Evolutionary conservation across 2,888 invertebrate genomes (phyloP), one percentile per base, ranked within the genome.

Genomic region (Zhengitettix transpicula): DNA sequence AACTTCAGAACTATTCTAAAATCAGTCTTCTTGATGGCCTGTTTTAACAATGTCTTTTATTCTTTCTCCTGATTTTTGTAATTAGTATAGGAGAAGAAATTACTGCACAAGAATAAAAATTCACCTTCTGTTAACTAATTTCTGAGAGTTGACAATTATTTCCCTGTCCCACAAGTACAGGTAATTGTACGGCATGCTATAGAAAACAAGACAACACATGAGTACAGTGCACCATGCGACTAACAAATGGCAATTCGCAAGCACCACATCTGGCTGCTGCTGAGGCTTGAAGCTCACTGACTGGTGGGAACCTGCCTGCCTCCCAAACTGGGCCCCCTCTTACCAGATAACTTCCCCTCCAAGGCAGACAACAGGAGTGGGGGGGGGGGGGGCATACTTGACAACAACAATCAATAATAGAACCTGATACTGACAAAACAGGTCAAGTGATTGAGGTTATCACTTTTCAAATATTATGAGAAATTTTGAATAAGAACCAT

Each of bases 71-170:
- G 7, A 28, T 28, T 28, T 28, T 28, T 28, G 28, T 28, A 28
- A 28, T 28, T 28, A 28, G 28, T 5, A 28, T 28, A 7, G 28
- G 28, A 28, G 28, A n/a, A 40, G 41, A 28, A 55, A 55, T n/a
- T 41, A 40, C 55, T 55, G 55, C 41, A 53, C 53, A 1, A 40
- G n/a, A 12, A 40, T 7, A 7, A 55, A n/a, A n/a, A 40, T 74
- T 87, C 89, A 88, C 81, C 90, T 90, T 89, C 91, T 88, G 77
- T 91, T 91, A 70, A 91, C 90, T 72, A 91, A 80, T 79, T 91
- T 91, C 75, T 91, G 89, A 74, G 90, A 90, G 78, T 90, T 90
- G 79, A 91, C 84, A 77, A 91, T 87, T 76, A 91, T 90, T 79
- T 90, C 89, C 78, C 87, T 85, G 78, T 89, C 90, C 90, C 90